A percentile compares a stretch with the other conserved stretches of the same genome.
Conservation (phyloP, 2,888 invertebrate species). For the Pseudococcus longispinus region DNA sequence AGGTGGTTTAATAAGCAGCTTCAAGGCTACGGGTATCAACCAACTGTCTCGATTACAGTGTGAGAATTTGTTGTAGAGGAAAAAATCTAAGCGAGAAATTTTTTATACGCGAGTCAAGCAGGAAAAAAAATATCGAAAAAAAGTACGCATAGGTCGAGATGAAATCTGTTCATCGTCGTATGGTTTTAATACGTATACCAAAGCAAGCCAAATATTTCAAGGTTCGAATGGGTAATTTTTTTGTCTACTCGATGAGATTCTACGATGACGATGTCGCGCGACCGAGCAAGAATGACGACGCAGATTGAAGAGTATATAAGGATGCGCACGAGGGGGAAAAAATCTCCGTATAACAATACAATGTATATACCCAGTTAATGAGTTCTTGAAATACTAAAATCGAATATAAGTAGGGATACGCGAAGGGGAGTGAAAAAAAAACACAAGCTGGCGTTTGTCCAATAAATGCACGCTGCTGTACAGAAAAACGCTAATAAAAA, state of each 20-base stretch:
- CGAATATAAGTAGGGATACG: neutral
- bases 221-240: neutral
- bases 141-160: neutral
- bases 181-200: neutral
- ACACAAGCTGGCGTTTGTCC: neutral
- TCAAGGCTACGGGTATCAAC: slow-evolving; percentile 12
- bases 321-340: neutral
- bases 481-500: slow-evolving; percentile 19
- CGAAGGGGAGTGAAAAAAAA: neutral
- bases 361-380: neutral
- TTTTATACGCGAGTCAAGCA: neutral
- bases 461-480: slow-evolving; percentile 12
- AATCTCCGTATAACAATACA: neutral
- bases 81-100: neutral
- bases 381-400: neutral
- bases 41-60: slow-evolving; percentile 1
- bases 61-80: neutral
- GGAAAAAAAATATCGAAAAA: neutral
- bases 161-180: slow-evolving; percentile 16
- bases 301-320: neutral
- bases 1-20: neutral
- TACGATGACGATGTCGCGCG: neutral
- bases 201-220: slow-evolving; percentile 22
- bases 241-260: neutral
- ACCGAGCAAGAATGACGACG: neutral